phyloP scores from a whole-genome alignment of 2,888 invertebrate species.

The Subacronicta megacephala region DNA sequence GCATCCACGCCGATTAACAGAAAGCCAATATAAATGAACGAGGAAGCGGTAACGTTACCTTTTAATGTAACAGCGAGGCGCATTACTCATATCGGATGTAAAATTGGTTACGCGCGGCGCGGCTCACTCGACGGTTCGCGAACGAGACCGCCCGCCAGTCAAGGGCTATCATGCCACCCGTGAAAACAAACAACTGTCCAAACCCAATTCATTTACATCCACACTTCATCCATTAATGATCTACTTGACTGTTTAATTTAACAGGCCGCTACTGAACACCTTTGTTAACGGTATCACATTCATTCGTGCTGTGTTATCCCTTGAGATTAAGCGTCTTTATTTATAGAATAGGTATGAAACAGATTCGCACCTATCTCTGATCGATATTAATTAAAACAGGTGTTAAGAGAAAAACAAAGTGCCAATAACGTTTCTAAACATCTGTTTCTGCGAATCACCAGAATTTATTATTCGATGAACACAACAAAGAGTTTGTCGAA shows the following conservation, averaged over 20 bases:
- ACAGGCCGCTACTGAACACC: slow-evolving; percentile 28
- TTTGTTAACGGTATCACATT: slow-evolving; percentile 13
- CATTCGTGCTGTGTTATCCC: slow-evolving; percentile 7
- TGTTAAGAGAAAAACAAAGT: slow-evolving; percentile 10
- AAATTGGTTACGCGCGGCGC: slow-evolving; percentile 55
- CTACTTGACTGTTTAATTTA: slow-evolving; percentile 63
- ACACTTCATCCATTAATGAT: slow-evolving; percentile 67
- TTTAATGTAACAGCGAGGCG: slow-evolving; percentile 38
- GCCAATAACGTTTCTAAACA: slow-evolving; percentile 24
- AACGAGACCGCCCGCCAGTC: slow-evolving; percentile 43
- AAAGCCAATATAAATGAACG: slow-evolving; percentile 50
- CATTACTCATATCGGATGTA: slow-evolving; percentile 54
- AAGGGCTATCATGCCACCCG: slow-evolving; percentile 56
- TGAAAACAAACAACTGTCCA: slow-evolving; percentile 69
- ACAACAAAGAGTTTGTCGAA: slow-evolving; percentile 57
- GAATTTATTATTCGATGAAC: slow-evolving; percentile 49
- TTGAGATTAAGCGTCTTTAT: slow-evolving; percentile 7
- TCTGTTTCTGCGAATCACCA: slow-evolving; percentile 20
- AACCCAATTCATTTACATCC: slow-evolving; percentile 73
- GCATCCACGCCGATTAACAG: slow-evolving; percentile 36
- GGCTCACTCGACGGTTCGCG: slow-evolving; percentile 7
- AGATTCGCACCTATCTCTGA: too few species aligned
- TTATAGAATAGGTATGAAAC: background rate
- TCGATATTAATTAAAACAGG: background rate
- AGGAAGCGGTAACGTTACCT: slow-evolving; percentile 42